A percentile compares a stretch with the other conserved stretches of the same genome.
These are phyloP conservation scores for Micromussa lordhowensis DNA, from an alignment of 92 coral and sea anemone genomes.

Conservation along the genomic window DNA sequence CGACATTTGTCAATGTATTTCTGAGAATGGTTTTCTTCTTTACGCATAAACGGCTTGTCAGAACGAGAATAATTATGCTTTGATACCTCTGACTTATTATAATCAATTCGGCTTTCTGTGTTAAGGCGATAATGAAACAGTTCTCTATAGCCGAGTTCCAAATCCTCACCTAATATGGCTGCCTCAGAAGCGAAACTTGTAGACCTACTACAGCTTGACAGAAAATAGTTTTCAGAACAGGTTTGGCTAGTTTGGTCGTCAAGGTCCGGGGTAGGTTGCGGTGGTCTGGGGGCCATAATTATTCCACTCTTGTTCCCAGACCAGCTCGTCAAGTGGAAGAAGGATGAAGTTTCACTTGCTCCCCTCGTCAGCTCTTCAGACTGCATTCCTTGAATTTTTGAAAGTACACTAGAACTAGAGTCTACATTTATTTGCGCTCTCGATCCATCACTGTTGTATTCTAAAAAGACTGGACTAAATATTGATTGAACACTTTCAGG, in stretches of 20 bases:
- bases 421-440: neutral
- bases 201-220: neutral
- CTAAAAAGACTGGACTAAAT: neutral
- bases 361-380: neutral
- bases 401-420: neutral
- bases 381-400: neutral
- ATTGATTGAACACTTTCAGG: neutral
- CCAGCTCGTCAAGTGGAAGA: slow-evolving; percentile 25
- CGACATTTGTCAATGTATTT: neutral
- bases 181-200: neutral
- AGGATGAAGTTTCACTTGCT: neutral
- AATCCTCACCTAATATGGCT: slow-evolving; percentile 2
- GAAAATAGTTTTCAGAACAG: neutral
- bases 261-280: neutral
- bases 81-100: neutral
- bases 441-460: neutral
- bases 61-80: neutral
- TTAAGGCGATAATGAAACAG: slow-evolving; percentile 2
- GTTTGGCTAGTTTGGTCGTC: slow-evolving; percentile 2
- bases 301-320: neutral
- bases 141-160: neutral
- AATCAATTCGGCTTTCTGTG: slow-evolving; percentile 14
- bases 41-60: neutral
- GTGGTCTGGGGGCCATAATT: neutral
- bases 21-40: neutral